Base-by-base conservation (phyloP, 2,888 invertebrate species). In the Polyommatus iphigenia region DNA sequence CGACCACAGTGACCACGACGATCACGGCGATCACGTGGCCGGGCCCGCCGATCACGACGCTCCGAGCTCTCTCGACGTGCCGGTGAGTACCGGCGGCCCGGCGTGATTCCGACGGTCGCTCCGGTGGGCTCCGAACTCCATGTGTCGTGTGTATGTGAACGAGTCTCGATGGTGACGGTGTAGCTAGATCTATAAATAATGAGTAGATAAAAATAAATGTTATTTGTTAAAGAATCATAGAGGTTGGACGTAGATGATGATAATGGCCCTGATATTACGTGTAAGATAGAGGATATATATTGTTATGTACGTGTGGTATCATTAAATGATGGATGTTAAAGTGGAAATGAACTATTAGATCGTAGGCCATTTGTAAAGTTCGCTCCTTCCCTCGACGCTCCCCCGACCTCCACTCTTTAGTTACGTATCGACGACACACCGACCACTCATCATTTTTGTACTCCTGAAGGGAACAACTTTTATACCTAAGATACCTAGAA, bases 131-230 rank as follows among this genome's bases (percentile, higher is more conserved):
- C 2, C 24, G 15, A 20, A 79, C 41, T 75, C 71, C 15, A 62
- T 36, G 62, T 78, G 72, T 75, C 73, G 76, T 77, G 76, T 59
- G n/a, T 77, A 18, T 72, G 72, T 77, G 76, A 67, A 77, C 72
- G 57, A 36, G 41, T 72, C 57, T 71, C 36, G 77, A 77, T 72
- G 54, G 83, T 85, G 84, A 84, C 86, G 83, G 87, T 87, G 85
- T 91, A 91, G 90, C 86, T 91, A 92, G 90, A 87, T 85, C 88
- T 89, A 91, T 92, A 91, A 90, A 90, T 90, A 86, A 89, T 92
- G 90, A 88, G 90, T 88, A 86, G 85, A 88, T 86, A 86, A 88
- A 86, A 87, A 85, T 86, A 88, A 90, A 90, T 92, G 91, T 92
- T 93, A 89, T 85, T 91, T 91, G 92, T 93, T 92, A 89, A 78